Evolutionary conservation across 2,113 vertebrate species (phyloP), one percentile per base, ranked within the genome.

Genomic region (Hystrix cristata): DNA sequence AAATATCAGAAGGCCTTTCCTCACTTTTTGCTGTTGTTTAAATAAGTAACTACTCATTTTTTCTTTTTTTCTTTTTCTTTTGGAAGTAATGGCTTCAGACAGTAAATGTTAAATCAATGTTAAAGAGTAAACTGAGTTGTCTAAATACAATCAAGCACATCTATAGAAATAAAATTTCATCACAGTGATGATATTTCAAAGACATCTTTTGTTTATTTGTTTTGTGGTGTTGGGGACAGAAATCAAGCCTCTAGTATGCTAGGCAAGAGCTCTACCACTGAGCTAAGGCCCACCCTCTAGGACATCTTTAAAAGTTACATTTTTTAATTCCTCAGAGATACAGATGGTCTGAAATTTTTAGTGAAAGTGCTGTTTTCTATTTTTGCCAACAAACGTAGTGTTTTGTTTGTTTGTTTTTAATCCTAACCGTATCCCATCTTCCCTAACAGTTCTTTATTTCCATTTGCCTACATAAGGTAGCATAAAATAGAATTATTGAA

Each of bases 11-110:
- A 53, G 53, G 57, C 31, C 51, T 27, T 78, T 16, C 55, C 8
- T 27, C 27, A 9, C 74, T 86, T 79, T 29, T 25, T 19, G 27
- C 25, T 10, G 55, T 43, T 19, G 11, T 80, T 87, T 94, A 82
- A 95, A 88, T 80, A 87, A 74, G 59, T 62, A 83, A 76, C 43
- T 67, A 11, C 38, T 38, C 38, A 38, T 38, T 38, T 38, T 82
- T 69, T 80, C 34, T 31, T 67, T 71, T 21, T 9, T 4, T 13
- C 83, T 38, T 86, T 87, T 85, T 48, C 59, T 69, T 85, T 16
- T 78, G 72, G 38, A 95, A 88, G 91, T 88, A 81, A 85, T 46
- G 80, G 55, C 31, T 71, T 88, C 59, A 38, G 34, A 79, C 13
- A 65, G 27, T 92, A 74, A 88, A 82, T n/a, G 19, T 38, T 82